Evolutionary conservation across 2,888 invertebrate species (phyloP), one percentile per base, ranked within the genome.

Genomic region (Ethmia dodecea): DNA sequence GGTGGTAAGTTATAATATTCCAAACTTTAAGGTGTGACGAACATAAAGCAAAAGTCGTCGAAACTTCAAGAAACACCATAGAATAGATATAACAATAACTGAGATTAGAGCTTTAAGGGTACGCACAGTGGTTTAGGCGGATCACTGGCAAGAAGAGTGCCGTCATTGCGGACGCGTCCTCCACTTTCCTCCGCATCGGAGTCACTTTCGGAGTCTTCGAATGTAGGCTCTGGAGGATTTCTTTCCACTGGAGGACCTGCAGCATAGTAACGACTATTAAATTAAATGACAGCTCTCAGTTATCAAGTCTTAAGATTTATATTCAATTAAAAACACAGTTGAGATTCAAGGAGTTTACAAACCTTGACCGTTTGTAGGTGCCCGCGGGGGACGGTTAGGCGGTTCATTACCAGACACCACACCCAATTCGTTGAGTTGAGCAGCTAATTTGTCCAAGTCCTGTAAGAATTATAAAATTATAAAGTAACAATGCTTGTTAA

Each of bases 371-470:
- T 78, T 86, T 39, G 83, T 78, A 6, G 79, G 86, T 5, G 81
- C 87, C 9, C 78, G 69, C 28, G 83, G 86, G 12, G 81, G 86
- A 47, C 79, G 61, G 43, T 79, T 83, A 1, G 86, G 92, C 52
- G 93, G 88, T 49, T 93, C 93, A 54, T 91, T 92, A 49, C 91
- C 90, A 45, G 90, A 90, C 59, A 91, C 91, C 63, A 93, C 92
- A 59, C 95, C 97, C 70, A 98, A 89, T 87, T 97, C 95, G 86
- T 95, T 97, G 71, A 98, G 90, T 84, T 99, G 97, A 65, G 96
- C 96, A 47, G 98, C 98, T 75, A 99, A 87, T 74, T 94, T 94
- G 87, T 99, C 98, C 89, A 99, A 91, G 87, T 98, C 98, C 96
- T 98, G 88, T 50, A 81, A 75, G 61, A 3, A 26, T 26, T 11